Percentiles rank a stretch among this genome's conserved stretches.
phyloP scores from a whole-genome alignment of 2,113 vertebrate genomes.

The Circaetus gallicus region DNA sequence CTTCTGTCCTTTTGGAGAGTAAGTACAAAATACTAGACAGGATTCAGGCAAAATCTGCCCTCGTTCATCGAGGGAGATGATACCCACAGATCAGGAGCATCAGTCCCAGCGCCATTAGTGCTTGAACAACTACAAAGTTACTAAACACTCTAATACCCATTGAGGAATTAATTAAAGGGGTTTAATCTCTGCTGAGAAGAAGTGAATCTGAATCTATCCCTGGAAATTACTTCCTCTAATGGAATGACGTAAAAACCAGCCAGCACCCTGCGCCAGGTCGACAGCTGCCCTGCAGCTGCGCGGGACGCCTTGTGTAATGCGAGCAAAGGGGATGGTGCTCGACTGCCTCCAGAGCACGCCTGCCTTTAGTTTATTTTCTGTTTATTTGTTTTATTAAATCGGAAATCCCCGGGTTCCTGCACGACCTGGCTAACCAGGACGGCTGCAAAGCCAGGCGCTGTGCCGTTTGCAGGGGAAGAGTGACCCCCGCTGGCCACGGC shows the following conservation, averaged over 20 bases:
- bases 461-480: too few species aligned
- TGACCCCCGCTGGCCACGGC: too few species aligned
- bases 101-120: neutral
- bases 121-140: neutral
- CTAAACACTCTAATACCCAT: neutral
- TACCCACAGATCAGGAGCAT: neutral
- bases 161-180: neutral
- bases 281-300: too few species aligned
- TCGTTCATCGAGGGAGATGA: neutral
- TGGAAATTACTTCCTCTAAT: neutral
- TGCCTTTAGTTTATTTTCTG: too few species aligned
- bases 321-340: too few species aligned
- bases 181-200: neutral
- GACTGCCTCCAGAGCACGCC: too few species aligned
- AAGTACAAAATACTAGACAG: neutral
- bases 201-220: neutral
- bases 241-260: neutral
- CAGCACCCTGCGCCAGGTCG: fast-evolving
- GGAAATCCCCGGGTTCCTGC: too few species aligned
- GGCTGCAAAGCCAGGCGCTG: too few species aligned
- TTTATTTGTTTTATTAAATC: too few species aligned
- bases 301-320: too few species aligned
- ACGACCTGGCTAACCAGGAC: too few species aligned
- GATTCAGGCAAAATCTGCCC: neutral
- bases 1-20: neutral